Conservation (phyloP, 1,140 invertebrate species). For the Drosophila subobscura region DNA sequence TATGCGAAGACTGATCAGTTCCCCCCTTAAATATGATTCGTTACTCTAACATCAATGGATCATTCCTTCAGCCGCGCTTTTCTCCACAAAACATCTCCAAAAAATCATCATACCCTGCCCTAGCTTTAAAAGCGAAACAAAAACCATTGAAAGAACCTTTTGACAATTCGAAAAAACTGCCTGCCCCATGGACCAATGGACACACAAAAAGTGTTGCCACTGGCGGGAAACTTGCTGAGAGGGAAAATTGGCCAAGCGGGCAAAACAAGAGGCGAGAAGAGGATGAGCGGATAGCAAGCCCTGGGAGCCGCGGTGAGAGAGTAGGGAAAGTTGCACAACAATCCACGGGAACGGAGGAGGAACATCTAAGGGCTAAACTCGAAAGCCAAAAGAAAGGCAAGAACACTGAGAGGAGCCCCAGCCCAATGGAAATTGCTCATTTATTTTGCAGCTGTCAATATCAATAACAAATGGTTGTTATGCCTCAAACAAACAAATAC, state of each 20-base stretch:
- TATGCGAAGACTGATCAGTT: no score
- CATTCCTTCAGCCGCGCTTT: no score
- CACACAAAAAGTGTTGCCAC: conserved; percentile 34
- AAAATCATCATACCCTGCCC: conserved; percentile 4
- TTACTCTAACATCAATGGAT: no score
- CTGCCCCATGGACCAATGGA: conserved; percentile 3
- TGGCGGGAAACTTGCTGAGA: neutral
- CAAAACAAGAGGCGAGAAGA: no score
- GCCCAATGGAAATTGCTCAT: conserved; percentile 75
- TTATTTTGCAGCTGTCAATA: conserved; percentile 82
- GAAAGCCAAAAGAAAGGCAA: conserved; percentile 21
- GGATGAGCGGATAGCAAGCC: no score
- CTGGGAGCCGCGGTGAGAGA: no score
- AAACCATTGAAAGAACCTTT: conserved; percentile 22
- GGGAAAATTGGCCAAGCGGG: no score
- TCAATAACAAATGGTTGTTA: conserved; percentile 82
- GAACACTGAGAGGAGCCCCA: conserved; percentile 12
- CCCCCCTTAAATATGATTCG: no score
- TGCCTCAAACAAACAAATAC: conserved; percentile 63
- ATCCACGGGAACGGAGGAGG: no score
- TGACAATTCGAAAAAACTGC: conserved; percentile 42
- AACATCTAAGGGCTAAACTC: conserved; percentile 17
- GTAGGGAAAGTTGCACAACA: no score
- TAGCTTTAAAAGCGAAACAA: neutral
- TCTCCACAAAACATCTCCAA: neutral